Base-by-base conservation (phyloP, 2,888 invertebrate genomes). In the Candidula unifasciata region DNA sequence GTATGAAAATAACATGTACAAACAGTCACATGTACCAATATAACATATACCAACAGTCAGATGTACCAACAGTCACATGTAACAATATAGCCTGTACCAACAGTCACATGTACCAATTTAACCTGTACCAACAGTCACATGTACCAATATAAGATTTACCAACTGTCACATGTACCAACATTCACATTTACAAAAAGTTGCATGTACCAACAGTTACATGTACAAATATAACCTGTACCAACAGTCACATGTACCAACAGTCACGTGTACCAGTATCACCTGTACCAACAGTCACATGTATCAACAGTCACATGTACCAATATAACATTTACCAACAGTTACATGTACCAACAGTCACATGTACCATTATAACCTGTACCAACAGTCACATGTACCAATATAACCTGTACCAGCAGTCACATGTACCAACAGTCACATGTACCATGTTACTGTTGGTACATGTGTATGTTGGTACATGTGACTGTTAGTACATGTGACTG, bases 81-180 rank as follows among this genome's bases (percentile, higher is more conserved):
- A n/a, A n/a, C n/a, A n/a, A n/a, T n/a, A n/a, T n/a, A n/a, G n/a
- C n/a, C n/a, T n/a, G n/a, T 57, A 57, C 77, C 30, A 24, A 60
- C 60, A 60, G 3, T 16, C 60, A 60, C 60, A 60, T 3, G n/a
- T 24, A n/a, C 60, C n/a, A n/a, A n/a, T n/a, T n/a, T n/a, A n/a
- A 60, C 60, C 5, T 3, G n/a, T 24, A n/a, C 60, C n/a, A 18
- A 24, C 16, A 60, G 3, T 16, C 60, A 24, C 60, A 60, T 3
- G n/a, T n/a, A 60, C 60, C 44, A 44, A 44, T 10, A 44, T 44
- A 44, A 60, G 3, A n/a, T n/a, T 3, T n/a, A 54, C 54, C 21
- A 44, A 54, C 77, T 30, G 44, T 66, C 80, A 33, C 69, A 37
- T 37, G 35, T 66, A 44, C 68, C n/a, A 66, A 69, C 68, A 69